phyloP scores from a whole-genome alignment of 2,888 invertebrate genomes.

The Acronicta alni region DNA sequence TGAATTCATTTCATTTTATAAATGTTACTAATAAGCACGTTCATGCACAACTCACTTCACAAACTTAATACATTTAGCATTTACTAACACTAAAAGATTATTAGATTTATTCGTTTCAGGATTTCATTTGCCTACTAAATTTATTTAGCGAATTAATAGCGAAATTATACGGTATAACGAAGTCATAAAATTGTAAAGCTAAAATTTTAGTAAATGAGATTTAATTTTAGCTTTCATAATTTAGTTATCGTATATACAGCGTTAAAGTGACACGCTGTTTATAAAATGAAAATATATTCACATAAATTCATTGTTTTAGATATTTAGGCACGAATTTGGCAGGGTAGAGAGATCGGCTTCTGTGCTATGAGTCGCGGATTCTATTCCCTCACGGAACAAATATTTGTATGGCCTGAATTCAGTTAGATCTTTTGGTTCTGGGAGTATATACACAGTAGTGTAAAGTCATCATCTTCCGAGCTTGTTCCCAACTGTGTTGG shows the following conservation, averaged over 20 bases:
- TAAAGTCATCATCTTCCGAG: too few relatives aligned
- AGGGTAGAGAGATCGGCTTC: too few relatives aligned
- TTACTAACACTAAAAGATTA: conserved; percentile 36
- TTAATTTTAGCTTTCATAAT: conserved; percentile 13
- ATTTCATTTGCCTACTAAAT: conserved; percentile 28
- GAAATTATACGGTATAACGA: conserved; percentile 32
- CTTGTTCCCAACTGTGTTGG: too few relatives aligned
- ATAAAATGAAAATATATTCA: neutral
- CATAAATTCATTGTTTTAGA: too few relatives aligned
- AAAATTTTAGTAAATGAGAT: conserved; percentile 17
- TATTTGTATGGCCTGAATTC: too few relatives aligned
- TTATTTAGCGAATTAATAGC: conserved; percentile 33
- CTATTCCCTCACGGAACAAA: neutral
- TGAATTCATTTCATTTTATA: too few relatives aligned
- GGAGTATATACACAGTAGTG: too few relatives aligned
- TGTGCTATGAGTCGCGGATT: too few relatives aligned
- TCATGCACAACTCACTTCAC: conserved; percentile 2
- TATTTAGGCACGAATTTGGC: too few relatives aligned
- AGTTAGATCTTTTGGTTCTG: too few relatives aligned
- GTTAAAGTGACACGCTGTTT: conserved; percentile 3
- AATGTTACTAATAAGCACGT: neutral
- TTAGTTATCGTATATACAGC: conserved; percentile 4
- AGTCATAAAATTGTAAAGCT: conserved; percentile 37
- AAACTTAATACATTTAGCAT: conserved; percentile 17
- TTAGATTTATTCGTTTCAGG: conserved; percentile 40